Base-by-base conservation (phyloP, 1,140 invertebrate species). In the Sitobion miscanthi region DNA sequence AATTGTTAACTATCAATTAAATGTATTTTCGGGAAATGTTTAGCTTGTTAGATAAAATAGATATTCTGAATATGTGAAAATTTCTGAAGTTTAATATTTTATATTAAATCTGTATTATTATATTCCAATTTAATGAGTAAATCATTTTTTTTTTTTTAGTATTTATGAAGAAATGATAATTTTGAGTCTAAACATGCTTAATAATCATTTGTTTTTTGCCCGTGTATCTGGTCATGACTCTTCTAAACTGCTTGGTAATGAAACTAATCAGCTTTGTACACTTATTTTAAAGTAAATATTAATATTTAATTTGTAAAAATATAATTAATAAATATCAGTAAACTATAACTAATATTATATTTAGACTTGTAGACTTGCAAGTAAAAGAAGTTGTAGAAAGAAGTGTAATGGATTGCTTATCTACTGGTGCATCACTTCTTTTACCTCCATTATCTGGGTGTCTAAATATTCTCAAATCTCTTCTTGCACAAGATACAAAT, bases 171-270 rank as follows among this genome's bases (percentile, higher is more conserved):
- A 96, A 77, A 97, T 97, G 95, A 96, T 97, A 14, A 94, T 96
- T 57, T 94, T 96, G 20, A 96, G 96, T 94, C 94, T 97, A 86
- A 95, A 96, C 94, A 95, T 97, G 49, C 94, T 97, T 23, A 95
- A 95, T 93, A 96, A 96, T 20, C 96, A 97, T 95, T 95, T 97
- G 49, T 96, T 96, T 49, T 94, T 97, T 87, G 96, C 96, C 23
- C 94, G 96, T 57, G 95, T 96, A 54, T 93, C 91, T 88, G 96
- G 96, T 89, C 94, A 96, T 93, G 95, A 96, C 25, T 95, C 95
- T 90, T 95, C 95, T 90, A 94, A 91, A n/a, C 94, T 96, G 35
- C 94, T 96, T 5, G 96, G 96, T 14, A 94, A 94, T 52, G 95
- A 97, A 94, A 96, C 96, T 8, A 95, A 95, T 93, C 95, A 95